Evolutionary conservation across 2,797 vertebrate genomes (phyloP), one percentile per base, ranked within the genome.

Genomic region (Hypotaenidia philippensis): DNA sequence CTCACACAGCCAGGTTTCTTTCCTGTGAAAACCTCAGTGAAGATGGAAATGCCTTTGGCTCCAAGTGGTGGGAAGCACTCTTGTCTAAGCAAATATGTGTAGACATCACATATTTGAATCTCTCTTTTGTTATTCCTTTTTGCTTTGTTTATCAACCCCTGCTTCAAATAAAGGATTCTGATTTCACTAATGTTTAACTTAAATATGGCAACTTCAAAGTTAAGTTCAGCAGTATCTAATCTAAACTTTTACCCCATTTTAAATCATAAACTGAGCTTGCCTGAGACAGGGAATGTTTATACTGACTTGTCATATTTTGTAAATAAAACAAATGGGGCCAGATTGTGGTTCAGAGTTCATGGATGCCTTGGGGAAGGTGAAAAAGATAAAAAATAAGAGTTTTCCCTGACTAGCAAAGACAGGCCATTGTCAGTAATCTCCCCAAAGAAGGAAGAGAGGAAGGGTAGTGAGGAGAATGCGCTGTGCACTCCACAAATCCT

Each of bases 131-230:
- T 70, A 60, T 40, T 91, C 19, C 5, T 74, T 77, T 69, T 85
- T 69, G n/a, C 26, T 95, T 87, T 89, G 47, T 69, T 87, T 95
- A 85, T 90, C 70, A 94, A 47, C 8, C 13, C 10, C 9, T 69
- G 31, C 70, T 92, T 81, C 64, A 80, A 89, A 91, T 32, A 77
- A 92, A 77, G 26, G 20, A 74, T 91, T 89, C 52, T 66, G 31
- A 83, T 83, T 93, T 91, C 49, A 52, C 16, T 74, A 23, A 60
- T 60, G 56, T 91, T 85, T 93, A 74, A 70, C 22, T 83, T 64
- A 83, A 71, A 75, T 68, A 57, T 2, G 6, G 34, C 32, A 69
- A 64, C 72, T 91, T 96, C 80, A 76, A 93, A 93, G 65, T 68
- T 66, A 60, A 18, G 4, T 78, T 91, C 53, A 83, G 53, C 29